Percentiles rank a stretch among this genome's conserved stretches.
These are phyloP conservation scores for Rhaphigaster nebulosa DNA, from an alignment of 2,888 invertebrate genomes.

Conservation along the genomic window DNA sequence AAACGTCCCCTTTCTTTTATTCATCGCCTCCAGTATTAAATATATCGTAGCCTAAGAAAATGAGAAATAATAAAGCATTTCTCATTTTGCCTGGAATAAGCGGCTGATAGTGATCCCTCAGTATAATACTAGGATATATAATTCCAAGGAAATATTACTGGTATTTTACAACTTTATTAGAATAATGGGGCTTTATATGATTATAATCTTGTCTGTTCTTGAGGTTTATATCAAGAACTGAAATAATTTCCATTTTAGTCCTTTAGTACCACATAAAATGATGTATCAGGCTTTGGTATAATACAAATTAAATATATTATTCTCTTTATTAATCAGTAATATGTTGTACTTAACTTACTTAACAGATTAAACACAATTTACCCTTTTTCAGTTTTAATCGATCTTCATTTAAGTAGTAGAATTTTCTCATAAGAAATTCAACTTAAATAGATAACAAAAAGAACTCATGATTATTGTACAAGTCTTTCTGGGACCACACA, in stretches of 20 bases:
- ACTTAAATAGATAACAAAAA: no score
- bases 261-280: not conserved
- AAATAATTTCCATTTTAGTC: not conserved
- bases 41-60: not conserved
- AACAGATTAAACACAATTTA: no score
- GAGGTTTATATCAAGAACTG: not conserved
- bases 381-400: no score
- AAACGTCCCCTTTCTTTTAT: not conserved
- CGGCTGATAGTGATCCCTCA: not conserved
- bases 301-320: no score
- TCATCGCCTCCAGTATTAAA: not conserved
- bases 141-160: not conserved
- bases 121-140: not conserved
- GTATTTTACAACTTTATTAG: not conserved
- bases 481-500: no score
- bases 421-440: no score
- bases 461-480: no score
- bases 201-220: not conserved
- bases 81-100: not conserved
- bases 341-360: no score
- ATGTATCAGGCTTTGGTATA: no score
- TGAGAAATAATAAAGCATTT: not conserved
- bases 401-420: no score
- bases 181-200: not conserved
- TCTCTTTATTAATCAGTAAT: no score